Base-by-base conservation (phyloP, 1,140 invertebrate species). In the Eulimnadia texana region DNA sequence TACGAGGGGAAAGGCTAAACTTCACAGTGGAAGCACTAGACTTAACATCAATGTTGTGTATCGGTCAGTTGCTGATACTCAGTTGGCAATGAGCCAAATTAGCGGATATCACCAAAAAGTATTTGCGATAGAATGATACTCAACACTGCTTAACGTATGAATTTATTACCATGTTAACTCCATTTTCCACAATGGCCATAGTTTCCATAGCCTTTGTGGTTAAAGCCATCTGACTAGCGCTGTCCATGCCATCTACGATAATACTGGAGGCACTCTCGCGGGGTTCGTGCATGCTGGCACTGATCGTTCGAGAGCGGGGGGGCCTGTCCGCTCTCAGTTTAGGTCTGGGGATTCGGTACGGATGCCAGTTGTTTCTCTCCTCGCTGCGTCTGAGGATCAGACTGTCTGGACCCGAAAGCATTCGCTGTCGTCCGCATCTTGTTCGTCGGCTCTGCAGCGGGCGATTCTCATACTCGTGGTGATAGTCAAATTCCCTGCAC, bases 281-380 rank as follows among this genome's bases (percentile, higher is more conserved):
- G 13, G 33, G 50, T 61, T 61, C 60, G 19, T 54, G 29, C 51
- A 61, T 23, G 6, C 22, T 52, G 42, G 51, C 60, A 52, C 60
- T 61, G 50, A 52, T 29, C 23, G 60, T 61, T 19, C 60, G 50
- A 16, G 53, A 29, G 10, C 60, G 49, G 25, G 55, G 22, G n/a
- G 52, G 50, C 10, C 51, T 42, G 22, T 29, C 28, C 13, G 29
- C 16, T 2, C 24, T 19, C 24, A 61, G 24, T 19, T 54, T 20
- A 16, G 60, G 60, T 16, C 60, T 50, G 29, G 60, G 60, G 24
- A 61, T 61, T 11, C 53, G 27, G n/a, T 61, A 61, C 11, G 60
- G 60, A 23, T 33, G 55, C 60, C 60, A 61, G 33, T 27, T 2
- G 29, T 57, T 27, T 27, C 55, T 27, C 25, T 29, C 33, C 20